These are phyloP conservation scores for Lissonota sp. DNA, from an alignment of 2,888 invertebrate species.

Conservation along the genomic window DNA sequence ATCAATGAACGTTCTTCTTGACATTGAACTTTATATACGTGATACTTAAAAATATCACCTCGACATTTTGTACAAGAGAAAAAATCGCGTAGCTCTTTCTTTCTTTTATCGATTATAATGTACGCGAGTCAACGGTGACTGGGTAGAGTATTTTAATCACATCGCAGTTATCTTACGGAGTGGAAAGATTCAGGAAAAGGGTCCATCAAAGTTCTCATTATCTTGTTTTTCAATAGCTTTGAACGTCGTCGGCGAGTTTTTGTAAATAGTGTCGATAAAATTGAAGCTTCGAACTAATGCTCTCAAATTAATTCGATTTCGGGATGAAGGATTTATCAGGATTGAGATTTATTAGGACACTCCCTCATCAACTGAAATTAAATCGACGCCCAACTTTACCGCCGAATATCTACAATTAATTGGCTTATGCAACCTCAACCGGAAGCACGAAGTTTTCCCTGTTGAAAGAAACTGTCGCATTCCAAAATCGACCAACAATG, in stretches of 20 bases:
- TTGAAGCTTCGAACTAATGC: not conserved
- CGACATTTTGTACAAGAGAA: not conserved
- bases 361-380: no score
- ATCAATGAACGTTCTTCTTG: constrained; percentile 43
- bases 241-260: not conserved
- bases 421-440: no score
- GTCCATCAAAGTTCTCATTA: not conserved
- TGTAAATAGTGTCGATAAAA: not conserved
- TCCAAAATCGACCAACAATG: no score
- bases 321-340: no score
- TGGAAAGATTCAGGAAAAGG: no score
- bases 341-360: no score
- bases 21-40: constrained; percentile 49
- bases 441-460: no score
- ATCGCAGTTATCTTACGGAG: not conserved
- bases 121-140: not conserved
- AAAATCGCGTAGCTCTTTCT: not conserved
- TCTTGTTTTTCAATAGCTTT: not conserved
- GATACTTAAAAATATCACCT: constrained; percentile 40
- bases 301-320: no score
- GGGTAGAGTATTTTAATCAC: not conserved
- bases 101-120: not conserved
- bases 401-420: no score
- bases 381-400: no score
- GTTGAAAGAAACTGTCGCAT: no score